A percentile compares a stretch with the other conserved stretches of the same genome.
phyloP scores from a whole-genome alignment of 2,797 vertebrate species.

The Aselliscus stoliczkanus region DNA sequence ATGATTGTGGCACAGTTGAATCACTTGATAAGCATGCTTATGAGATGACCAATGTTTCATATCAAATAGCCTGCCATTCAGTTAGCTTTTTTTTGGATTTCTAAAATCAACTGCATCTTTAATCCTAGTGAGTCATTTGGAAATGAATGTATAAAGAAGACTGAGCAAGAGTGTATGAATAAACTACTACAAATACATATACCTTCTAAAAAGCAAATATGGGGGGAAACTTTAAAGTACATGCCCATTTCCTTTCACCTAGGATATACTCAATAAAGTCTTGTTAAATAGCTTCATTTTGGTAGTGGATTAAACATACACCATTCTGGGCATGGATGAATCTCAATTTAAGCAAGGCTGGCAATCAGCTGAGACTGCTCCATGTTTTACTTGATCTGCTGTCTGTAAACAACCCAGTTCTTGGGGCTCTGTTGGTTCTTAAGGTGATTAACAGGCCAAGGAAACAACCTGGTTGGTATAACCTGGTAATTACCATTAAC shows the following conservation, averaged over 20 bases:
- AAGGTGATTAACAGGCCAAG: not conserved
- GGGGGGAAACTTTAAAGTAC: not conserved
- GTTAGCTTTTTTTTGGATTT: not conserved
- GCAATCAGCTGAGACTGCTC: not conserved
- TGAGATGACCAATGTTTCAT: not conserved
- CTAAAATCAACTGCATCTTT: not conserved
- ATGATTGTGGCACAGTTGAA: not conserved
- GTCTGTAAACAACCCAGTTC: not conserved
- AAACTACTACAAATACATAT: not conserved
- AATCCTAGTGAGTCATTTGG: not conserved
- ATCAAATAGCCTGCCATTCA: not conserved
- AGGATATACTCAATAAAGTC: not conserved
- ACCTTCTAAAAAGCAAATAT: not conserved
- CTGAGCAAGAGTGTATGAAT: not conserved
- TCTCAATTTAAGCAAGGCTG: not conserved
- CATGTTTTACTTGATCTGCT: not conserved
- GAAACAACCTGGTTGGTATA: not conserved
- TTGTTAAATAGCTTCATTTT: not conserved
- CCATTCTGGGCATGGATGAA: not conserved
- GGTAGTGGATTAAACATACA: not conserved
- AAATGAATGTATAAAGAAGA: conserved; percentile 19
- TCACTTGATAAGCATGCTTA: not conserved
- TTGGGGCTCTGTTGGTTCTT: not conserved
- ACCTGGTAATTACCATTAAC: not conserved
- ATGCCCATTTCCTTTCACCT: not conserved